Conservation (phyloP, 1,140 invertebrate genomes). For the Akabosia matsudoensis region DNA sequence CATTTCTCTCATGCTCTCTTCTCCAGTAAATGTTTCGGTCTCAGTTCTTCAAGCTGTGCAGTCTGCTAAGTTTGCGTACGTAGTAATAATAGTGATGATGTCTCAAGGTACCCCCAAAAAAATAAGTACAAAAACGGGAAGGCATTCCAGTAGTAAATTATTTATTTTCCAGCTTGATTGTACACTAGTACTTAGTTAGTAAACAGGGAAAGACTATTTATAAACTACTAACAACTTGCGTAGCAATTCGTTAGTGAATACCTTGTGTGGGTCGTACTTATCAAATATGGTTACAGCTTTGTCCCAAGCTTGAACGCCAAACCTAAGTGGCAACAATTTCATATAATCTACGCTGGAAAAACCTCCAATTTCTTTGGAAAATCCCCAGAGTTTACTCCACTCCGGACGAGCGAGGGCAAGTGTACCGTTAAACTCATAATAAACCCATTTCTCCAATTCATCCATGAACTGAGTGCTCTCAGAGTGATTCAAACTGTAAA, state of each 20-base stretch:
- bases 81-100: too few species aligned
- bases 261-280: conserved; percentile 30
- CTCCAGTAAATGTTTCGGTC: too few species aligned
- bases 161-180: too few species aligned
- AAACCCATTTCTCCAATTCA: conserved; percentile 29
- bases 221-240: not conserved
- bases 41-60: too few species aligned
- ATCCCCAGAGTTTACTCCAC: conserved; percentile 38
- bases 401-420: conserved; percentile 25
- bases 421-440: not conserved
- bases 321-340: conserved; percentile 1
- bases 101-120: too few species aligned
- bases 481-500: conserved; percentile 27
- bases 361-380: not conserved
- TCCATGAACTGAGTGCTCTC: conserved; percentile 20
- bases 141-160: too few species aligned
- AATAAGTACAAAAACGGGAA: not conserved
- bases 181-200: not conserved
- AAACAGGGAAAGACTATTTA: too few species aligned
- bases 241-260: conserved; percentile 26
- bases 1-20: too few species aligned
- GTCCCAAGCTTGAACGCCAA: conserved; percentile 22
- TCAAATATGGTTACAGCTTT: conserved; percentile 9
- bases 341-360: not conserved
- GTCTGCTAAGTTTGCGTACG: too few species aligned